Conservation (phyloP, 2,797 vertebrate species). For the Odontamblyopus lacepedii region DNA sequence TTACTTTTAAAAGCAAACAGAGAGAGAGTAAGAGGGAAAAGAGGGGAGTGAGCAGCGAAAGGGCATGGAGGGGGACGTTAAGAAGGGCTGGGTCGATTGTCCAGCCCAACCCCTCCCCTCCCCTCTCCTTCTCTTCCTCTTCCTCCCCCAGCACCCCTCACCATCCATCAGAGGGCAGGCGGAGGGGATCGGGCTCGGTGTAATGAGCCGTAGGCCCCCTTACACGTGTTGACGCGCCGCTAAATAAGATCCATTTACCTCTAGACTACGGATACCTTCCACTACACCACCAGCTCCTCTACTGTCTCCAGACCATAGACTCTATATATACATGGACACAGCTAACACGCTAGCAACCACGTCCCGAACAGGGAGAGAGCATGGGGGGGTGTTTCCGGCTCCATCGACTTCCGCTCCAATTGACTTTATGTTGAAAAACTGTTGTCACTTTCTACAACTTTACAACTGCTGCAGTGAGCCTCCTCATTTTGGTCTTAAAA, state of each 20-base stretch:
- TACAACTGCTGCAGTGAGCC: too few relatives aligned
- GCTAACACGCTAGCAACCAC: too few relatives aligned
- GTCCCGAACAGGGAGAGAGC: too few relatives aligned
- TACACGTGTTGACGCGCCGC: conserved; percentile 82
- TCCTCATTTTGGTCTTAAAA: too few relatives aligned
- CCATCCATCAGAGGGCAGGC: conserved; percentile 80
- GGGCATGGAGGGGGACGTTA: conserved; percentile 23
- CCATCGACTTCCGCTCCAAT: too few relatives aligned
- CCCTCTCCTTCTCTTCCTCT: conserved; percentile 29
- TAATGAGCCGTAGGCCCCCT: conserved; percentile 82
- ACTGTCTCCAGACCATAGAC: conserved; percentile 6
- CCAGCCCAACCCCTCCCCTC: conserved; percentile 32
- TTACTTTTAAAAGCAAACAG: conserved; percentile 6
- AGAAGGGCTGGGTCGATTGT: conserved; percentile 46
- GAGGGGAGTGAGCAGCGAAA: conserved; percentile 6
- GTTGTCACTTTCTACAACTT: too few relatives aligned
- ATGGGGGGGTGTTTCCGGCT: too few relatives aligned
- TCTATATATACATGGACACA: too few relatives aligned
- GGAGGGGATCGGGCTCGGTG: conserved; percentile 68
- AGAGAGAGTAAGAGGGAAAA: not conserved
- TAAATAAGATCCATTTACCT: conserved; percentile 87
- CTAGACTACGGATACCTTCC: conserved; percentile 43
- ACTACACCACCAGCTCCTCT: not conserved
- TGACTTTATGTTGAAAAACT: too few relatives aligned
- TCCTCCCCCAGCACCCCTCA: conserved; percentile 34